These are phyloP conservation scores for Hylia prasina DNA, from an alignment of 2,113 vertebrate species.

Conservation along the genomic window DNA sequence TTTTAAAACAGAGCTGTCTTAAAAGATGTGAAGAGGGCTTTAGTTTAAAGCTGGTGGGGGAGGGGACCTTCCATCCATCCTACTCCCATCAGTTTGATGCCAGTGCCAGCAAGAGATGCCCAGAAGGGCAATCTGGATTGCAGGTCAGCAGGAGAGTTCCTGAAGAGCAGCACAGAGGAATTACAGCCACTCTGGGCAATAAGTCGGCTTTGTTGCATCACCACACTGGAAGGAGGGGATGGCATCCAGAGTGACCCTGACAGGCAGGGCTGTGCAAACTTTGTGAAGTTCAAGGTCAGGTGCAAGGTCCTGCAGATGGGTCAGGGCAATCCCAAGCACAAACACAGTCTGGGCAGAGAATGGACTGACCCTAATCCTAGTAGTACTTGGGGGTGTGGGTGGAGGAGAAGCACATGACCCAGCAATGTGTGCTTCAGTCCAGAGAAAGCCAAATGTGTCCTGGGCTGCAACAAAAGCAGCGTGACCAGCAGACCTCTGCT, in stretches of 20 bases:
- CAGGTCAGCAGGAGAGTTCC: background rate
- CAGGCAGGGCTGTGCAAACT: background rate
- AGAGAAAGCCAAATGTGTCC: background rate
- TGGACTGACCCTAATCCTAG: background rate
- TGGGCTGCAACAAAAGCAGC: background rate
- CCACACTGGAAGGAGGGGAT: background rate
- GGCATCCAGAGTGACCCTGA: background rate
- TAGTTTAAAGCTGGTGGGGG: background rate
- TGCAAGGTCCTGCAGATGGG: background rate
- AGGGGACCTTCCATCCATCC: background rate
- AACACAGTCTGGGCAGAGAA: background rate
- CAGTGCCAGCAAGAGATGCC: background rate
- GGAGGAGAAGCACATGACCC: background rate
- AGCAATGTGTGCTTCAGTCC: background rate
- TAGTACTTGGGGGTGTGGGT: background rate
- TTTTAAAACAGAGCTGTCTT: background rate
- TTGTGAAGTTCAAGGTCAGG: background rate
- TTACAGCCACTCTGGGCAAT: background rate
- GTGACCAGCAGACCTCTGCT: background rate
- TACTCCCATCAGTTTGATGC: background rate
- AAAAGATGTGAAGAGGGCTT: background rate
- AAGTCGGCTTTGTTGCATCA: accelerated
- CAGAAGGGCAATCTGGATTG: background rate
- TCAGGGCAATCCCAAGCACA: background rate
- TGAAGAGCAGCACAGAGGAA: background rate